phyloP scores from a whole-genome alignment of 2,888 invertebrate species.

The Phyllotreta striolata region DNA sequence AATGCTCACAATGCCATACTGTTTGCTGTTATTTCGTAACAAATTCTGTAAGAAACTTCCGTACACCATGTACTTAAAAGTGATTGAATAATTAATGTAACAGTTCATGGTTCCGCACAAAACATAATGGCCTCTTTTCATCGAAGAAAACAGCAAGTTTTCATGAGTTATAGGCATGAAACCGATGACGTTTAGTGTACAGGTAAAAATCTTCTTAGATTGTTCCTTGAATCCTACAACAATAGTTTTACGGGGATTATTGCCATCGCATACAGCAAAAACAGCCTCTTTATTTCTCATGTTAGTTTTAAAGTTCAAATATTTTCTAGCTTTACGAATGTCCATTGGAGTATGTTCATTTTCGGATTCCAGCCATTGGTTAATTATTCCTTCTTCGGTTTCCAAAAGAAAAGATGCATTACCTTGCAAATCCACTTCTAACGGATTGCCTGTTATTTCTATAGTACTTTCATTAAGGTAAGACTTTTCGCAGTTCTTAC shows the following conservation, averaged over 20 bases:
- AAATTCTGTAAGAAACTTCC: constrained; percentile 38
- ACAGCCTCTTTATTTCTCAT: constrained; percentile 27
- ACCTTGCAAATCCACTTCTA: constrained; percentile 45
- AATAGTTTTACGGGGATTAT: constrained; percentile 38
- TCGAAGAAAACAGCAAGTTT: constrained; percentile 33
- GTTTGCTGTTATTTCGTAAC: constrained; percentile 21
- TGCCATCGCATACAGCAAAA: constrained; percentile 43
- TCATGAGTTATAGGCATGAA: constrained; percentile 36
- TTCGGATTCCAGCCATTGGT: constrained; percentile 29
- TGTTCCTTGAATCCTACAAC: constrained; percentile 38
- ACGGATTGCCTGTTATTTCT: constrained; percentile 47
- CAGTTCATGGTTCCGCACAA: constrained; percentile 14
- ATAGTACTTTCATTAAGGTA: constrained; percentile 17
- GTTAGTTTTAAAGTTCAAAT: constrained; percentile 28
- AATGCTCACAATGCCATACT: constrained; percentile 39
- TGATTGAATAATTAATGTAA: constrained; percentile 37
- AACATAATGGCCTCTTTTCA: constrained; percentile 43
- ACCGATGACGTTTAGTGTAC: constrained; percentile 37
- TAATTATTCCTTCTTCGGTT: constrained; percentile 8
- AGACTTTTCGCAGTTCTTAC: constrained; percentile 6
- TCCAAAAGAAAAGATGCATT: constrained; percentile 39
- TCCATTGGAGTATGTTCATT: constrained; percentile 39
- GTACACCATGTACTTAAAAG: constrained; percentile 41
- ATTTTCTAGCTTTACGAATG: constrained; percentile 39
- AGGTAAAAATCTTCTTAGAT: constrained; percentile 30